phyloP scores from a whole-genome alignment of 1,140 invertebrate genomes.

The Trypoxylus dichotomus region DNA sequence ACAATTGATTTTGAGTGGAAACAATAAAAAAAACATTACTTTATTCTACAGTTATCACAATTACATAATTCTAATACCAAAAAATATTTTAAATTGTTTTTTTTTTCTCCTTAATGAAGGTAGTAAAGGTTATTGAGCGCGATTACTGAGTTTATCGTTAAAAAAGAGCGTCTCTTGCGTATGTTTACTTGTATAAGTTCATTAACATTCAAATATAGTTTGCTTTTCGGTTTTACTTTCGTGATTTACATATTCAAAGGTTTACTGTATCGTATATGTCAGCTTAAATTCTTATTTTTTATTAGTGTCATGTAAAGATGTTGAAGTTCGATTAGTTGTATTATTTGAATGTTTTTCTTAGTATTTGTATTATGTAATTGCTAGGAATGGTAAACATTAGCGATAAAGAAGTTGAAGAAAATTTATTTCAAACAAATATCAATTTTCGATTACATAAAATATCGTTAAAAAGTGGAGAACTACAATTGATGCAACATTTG shows the following conservation, averaged over 20 bases:
- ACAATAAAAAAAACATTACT: not conserved
- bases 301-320: not conserved
- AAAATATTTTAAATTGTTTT: not conserved
- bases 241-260: not conserved
- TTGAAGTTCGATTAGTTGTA: not conserved
- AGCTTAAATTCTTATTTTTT: not conserved
- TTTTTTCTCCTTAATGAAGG: not conserved
- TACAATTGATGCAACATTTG: too few relatives aligned
- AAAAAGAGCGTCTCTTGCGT: not conserved
- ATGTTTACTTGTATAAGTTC: not conserved
- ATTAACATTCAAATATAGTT: not conserved
- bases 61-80: not conserved
- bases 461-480: too few relatives aligned
- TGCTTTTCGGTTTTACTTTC: not conserved
- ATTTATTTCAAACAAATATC: not conserved
- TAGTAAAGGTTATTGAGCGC: too few relatives aligned
- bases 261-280: not conserved
- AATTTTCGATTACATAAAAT: too few relatives aligned
- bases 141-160: too few relatives aligned
- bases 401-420: not conserved
- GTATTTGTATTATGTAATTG: not conserved
- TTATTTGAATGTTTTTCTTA: not conserved
- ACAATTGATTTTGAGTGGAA: not conserved
- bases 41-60: not conserved
- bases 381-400: not conserved